These are phyloP conservation scores for Lophura nycthemera DNA, from an alignment of 2,113 vertebrate species.

Conservation along the genomic window DNA sequence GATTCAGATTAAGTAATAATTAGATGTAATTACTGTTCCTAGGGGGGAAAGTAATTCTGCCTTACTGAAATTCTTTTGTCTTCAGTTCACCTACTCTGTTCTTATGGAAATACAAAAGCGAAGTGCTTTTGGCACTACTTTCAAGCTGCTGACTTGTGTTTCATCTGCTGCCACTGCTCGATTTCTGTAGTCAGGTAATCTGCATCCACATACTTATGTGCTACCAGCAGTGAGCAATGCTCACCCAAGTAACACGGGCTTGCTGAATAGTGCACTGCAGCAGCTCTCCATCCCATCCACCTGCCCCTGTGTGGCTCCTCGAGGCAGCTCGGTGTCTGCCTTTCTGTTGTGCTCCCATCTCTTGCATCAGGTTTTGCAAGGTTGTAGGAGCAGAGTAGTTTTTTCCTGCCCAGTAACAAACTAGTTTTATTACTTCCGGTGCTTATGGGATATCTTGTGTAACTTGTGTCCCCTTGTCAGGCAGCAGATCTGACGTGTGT, in stretches of 20 bases:
- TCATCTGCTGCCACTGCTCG: not conserved
- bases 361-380: not conserved
- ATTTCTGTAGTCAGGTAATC: not conserved
- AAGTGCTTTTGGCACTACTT: slow-evolving; percentile 17
- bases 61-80: slow-evolving; percentile 59
- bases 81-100: slow-evolving; percentile 43
- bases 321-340: not conserved
- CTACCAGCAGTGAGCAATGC: fast-evolving
- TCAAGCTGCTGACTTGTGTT: not conserved
- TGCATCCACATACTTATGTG: fast-evolving
- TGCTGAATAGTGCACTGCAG: not conserved
- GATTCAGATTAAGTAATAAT: slow-evolving; percentile 65
- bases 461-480: not conserved
- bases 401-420: not conserved
- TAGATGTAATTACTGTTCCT: slow-evolving; percentile 58
- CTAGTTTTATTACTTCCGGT: not conserved
- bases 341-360: not conserved
- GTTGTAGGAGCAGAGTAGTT: not conserved
- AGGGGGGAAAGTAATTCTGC: slow-evolving; percentile 37
- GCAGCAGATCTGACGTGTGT: fast-evolving
- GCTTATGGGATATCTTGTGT: not conserved
- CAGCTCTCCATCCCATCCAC: fast-evolving
- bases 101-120: slow-evolving; percentile 4
- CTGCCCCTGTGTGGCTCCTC: fast-evolving
- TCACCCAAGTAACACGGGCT: too few species aligned